Base-by-base conservation (phyloP, 2,113 vertebrate species). In the Albula glossodonta region DNA sequence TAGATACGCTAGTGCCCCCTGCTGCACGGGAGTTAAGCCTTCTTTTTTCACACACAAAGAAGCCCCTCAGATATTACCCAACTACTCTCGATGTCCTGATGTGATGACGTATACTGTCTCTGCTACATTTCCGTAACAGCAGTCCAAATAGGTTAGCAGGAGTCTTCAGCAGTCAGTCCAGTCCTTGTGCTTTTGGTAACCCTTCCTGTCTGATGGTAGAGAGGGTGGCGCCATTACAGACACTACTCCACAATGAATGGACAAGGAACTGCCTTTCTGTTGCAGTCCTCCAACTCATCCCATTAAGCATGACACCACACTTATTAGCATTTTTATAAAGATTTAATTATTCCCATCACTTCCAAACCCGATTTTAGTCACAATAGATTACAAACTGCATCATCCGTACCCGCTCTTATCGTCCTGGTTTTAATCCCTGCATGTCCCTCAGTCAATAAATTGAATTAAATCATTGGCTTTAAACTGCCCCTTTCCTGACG, bases 401-500 rank as follows among this genome's bases (percentile, higher is more conserved):
- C 86, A 86, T 86, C 86, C 74, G 60, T 80, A 60, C 88, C 60
- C 81, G 84, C 83, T 80, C 80, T 88, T 86, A 88, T 88, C 87
- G 49, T 82, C 89, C 82, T n/a, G 82, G 80, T 86, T 90, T 90
- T 89, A 90, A 90, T 90, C 88, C 88, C 77, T 31, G n/a, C 78
- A 80, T 89, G 78, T 90, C 87, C 86, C 83, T 83, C 83, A 90
- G 89, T 92, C 90, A 88, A 88, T 92, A 88, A 87, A 92, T 94
- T 93, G 83, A 91, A 94, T 94, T 92, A 93, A 94, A 93, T 92
- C 90, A 90, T 94, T 93, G 88, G 90, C 88, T 90, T 89, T 91
- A 91, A 89, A 81, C 89, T 91, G 90, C 90, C 90, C 88, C 85
- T 74, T 57, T 89, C 90, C 86, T 90, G 93, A 93, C 94, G 92